phyloP scores from a whole-genome alignment of 2,888 invertebrate species.

The Chaetoderma sp. region DNA sequence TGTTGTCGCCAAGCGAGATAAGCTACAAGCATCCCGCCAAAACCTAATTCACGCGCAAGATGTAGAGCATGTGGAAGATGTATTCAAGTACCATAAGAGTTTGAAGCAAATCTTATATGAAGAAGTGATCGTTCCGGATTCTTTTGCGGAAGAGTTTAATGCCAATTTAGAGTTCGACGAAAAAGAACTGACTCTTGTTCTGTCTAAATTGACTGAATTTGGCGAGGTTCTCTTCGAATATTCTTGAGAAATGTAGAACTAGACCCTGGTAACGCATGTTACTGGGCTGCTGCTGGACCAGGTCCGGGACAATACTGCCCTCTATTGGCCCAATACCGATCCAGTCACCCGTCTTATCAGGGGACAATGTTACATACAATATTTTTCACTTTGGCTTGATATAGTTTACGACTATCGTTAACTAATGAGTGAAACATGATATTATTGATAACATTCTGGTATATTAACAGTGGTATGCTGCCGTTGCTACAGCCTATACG shows the following conservation, averaged over 20 bases:
- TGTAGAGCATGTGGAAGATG: slow-evolving; percentile 50
- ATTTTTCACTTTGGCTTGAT: no score
- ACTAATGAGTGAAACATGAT: no score
- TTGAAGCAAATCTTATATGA: slow-evolving; percentile 47
- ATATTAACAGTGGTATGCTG: no score
- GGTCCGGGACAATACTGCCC: no score
- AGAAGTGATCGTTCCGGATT: slow-evolving; percentile 48
- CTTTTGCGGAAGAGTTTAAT: slow-evolving; percentile 51
- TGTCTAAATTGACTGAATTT: slow-evolving; percentile 48
- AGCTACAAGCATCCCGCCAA: slow-evolving; percentile 44
- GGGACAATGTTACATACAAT: no score
- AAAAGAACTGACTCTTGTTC: slow-evolving; percentile 48
- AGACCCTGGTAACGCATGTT: no score
- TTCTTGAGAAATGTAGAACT: slow-evolving; percentile 2
- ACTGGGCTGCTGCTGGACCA: no score
- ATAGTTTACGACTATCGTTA: no score
- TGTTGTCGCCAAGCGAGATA: slow-evolving; percentile 43
- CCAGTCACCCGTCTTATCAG: no score
- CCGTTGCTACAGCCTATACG: no score
- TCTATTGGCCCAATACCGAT: no score
- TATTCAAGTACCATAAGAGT: slow-evolving; percentile 56
- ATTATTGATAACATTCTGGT: no score
- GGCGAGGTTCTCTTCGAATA: slow-evolving; percentile 53
- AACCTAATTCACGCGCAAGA: slow-evolving; percentile 49
- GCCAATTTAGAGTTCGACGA: slow-evolving; percentile 58